Evolutionary conservation across 2,888 invertebrate genomes (phyloP).

Genomic region (Plagodis pulveraria): DNA sequence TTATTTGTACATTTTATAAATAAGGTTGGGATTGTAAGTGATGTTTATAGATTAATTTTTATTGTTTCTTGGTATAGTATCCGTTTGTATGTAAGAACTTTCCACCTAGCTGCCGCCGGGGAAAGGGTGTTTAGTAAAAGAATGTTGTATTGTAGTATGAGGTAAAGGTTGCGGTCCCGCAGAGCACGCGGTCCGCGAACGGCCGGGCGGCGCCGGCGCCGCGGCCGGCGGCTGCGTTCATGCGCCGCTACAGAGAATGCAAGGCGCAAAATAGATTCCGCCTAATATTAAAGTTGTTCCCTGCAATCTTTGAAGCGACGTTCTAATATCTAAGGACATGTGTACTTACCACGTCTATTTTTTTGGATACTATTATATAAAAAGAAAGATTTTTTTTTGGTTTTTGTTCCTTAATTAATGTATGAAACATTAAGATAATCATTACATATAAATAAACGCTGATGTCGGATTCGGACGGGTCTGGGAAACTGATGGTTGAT

Average conservation of each 20-base stretch:
- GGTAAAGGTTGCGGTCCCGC: slow-evolving; percentile 1
- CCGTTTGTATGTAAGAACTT: slow-evolving; percentile 60
- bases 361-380: slow-evolving; percentile 78
- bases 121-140: slow-evolving; percentile 38
- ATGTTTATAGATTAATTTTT: slow-evolving; percentile 81
- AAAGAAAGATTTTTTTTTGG: slow-evolving; percentile 79
- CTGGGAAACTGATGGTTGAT: slow-evolving; percentile 67
- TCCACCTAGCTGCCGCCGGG: slow-evolving; percentile 66
- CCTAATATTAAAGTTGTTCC: slow-evolving; percentile 80
- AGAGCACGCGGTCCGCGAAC: slow-evolving; percentile 11
- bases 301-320: slow-evolving; percentile 80
- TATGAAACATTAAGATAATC: slow-evolving; percentile 78
- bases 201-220: no score
- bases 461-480: slow-evolving; percentile 63
- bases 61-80: slow-evolving; percentile 77
- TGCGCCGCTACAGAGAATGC: slow-evolving; percentile 76
- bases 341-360: slow-evolving; percentile 77
- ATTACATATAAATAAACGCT: slow-evolving; percentile 80
- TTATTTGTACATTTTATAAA: slow-evolving; percentile 78
- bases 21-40: slow-evolving; percentile 81
- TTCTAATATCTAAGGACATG: slow-evolving; percentile 60
- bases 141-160: slow-evolving; percentile 38
- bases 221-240: slow-evolving; percentile 50
- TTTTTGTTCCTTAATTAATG: slow-evolving; percentile 85
- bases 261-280: slow-evolving; percentile 80